Base-by-base conservation (phyloP, 2,113 vertebrate genomes). In the Genyomyrus donnyi region DNA sequence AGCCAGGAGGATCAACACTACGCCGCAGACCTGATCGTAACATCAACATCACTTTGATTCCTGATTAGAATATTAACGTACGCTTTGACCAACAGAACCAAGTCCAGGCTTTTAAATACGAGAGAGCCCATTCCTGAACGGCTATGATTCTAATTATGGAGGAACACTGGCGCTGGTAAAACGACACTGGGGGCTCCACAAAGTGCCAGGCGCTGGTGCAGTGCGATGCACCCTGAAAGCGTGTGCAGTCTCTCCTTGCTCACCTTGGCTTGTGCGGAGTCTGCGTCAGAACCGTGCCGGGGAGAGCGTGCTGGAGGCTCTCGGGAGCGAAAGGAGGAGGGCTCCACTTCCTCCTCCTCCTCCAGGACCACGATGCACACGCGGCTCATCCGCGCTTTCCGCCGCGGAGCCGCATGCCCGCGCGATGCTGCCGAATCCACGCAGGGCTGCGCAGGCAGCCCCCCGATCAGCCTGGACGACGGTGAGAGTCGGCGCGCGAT, bases 331-430 rank as follows among this genome's bases (percentile, higher is more conserved):
- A 96, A 96, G 56, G 93, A 91, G 91, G 97, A 96, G 94, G 95
- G 94, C 91, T 98, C 96, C 95, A 97, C 96, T 95, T 97, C 97
- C 94, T 97, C 97, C 92, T 95, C 95, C 94, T 99, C 98, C 97
- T 99, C 98, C 96, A 99, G 96, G 93, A 97, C 96, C 94, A 98
- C 97, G 95, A 98, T 97, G 96, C 98, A 99, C 93, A 98, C 97
- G 85, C 96, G 96, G 96, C 96, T 99, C 94, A 98, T 98, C 95
- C 97, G 96, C 96, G 96, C 96, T 87, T 94, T 97, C 95, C 97
- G 91, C 83, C 35, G 92, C 92, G 90, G 42, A 13, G 83, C 45
- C 8, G 49, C 52, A n/a, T 74, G 8, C 52, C 17, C n/a, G 2
- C 39, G 15, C 48, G 39, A 56, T 21, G 58, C 24, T 52, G 49